phyloP scores from a whole-genome alignment of 2,113 vertebrate genomes.

The Varanus salvator region DNA sequence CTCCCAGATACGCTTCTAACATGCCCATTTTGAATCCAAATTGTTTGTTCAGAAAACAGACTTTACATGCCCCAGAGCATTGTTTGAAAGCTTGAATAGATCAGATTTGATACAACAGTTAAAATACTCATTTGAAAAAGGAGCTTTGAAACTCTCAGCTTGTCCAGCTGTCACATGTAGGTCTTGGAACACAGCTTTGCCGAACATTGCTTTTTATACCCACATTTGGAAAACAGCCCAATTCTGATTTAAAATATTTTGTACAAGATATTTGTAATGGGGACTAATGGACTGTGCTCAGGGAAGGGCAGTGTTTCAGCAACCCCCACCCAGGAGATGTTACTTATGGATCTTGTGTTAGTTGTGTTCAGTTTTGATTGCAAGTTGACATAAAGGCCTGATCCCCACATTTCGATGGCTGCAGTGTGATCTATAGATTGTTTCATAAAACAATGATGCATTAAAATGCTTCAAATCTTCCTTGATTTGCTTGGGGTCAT shows the following conservation, averaged over 20 bases:
- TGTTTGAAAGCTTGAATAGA: conserved; percentile 49
- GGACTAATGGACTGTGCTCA: background rate
- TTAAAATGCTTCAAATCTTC: background rate
- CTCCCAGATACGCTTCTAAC: conserved; percentile 44
- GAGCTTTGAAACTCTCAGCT: conserved; percentile 14
- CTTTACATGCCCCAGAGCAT: conserved; percentile 56
- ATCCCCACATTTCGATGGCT: no score
- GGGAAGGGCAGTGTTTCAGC: no score
- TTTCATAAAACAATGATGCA: background rate
- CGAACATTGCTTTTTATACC: background rate
- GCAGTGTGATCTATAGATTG: background rate
- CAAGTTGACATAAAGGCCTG: background rate
- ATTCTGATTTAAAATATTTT: conserved; percentile 1
- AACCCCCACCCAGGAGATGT: background rate
- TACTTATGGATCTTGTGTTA: background rate
- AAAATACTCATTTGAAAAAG: background rate
- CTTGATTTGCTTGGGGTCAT: background rate
- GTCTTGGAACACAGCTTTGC: background rate
- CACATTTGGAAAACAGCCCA: conserved; percentile 10
- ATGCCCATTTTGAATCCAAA: conserved; percentile 64
- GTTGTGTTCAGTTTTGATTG: background rate
- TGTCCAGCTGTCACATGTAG: conserved; percentile 5
- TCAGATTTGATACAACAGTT: conserved; percentile 34
- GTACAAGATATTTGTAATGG: background rate
- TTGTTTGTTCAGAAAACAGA: conserved; percentile 63